These are phyloP conservation scores for Cosmia trapezina DNA, from an alignment of 2,888 invertebrate genomes.

Conservation along the genomic window DNA sequence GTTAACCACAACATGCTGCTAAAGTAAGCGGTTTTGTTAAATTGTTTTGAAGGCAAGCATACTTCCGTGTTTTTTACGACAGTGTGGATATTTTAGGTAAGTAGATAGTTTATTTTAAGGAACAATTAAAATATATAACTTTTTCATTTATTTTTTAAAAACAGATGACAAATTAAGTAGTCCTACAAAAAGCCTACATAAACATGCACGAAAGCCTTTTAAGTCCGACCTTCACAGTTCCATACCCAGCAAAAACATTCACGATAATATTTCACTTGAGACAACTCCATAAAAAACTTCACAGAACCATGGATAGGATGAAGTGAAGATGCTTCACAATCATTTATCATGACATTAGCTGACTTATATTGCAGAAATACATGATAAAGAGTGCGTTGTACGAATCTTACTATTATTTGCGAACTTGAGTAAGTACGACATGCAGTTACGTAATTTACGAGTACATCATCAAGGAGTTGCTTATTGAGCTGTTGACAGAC, in stretches of 20 bases:
- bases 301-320: slow-evolving; percentile 11
- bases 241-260: not conserved
- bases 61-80: not conserved
- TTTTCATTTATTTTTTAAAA: no score
- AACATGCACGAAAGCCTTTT: not conserved
- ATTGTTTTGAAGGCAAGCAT: not conserved
- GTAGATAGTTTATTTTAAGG: no score
- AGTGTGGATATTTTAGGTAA: no score
- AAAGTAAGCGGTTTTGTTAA: not conserved
- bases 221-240: not conserved
- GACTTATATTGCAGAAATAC: slow-evolving; percentile 26
- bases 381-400: not conserved
- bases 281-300: slow-evolving; percentile 29
- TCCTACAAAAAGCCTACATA: no score
- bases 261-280: slow-evolving; percentile 31
- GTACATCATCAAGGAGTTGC: not conserved
- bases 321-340: slow-evolving; percentile 24
- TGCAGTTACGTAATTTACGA: not conserved
- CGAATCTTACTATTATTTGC: not conserved
- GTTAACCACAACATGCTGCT: slow-evolving; percentile 3
- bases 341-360: slow-evolving; percentile 49
- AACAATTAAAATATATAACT: no score
- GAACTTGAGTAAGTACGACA: not conserved
- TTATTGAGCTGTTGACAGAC: not conserved
- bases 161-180: no score